Evolutionary conservation across 2,888 invertebrate genomes (phyloP), one percentile per base, ranked within the genome.

Genomic region (Halictus ligatus): DNA sequence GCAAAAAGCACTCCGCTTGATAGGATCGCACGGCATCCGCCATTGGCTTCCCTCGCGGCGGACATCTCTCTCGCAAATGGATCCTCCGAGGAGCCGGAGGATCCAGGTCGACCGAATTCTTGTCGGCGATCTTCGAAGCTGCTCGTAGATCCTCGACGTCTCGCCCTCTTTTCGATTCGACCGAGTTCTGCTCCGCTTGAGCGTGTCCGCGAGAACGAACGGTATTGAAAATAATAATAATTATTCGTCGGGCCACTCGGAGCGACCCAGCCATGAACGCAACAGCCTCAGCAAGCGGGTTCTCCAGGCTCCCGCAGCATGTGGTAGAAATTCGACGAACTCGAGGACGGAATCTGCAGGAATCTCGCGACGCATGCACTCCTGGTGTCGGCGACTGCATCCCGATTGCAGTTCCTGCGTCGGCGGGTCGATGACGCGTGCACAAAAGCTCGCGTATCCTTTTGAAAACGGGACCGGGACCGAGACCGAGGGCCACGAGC

Each of bases 1-100:
- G 67, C 85, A 76, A 76, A 67, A 86, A 85, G 78, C 85, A 85
- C 86, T 85, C 60, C 67, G 78, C 58, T 86, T 74, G 86, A 85
- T 86, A 85, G 81, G 85, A 81, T 81, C 85, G 85, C 85, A 73
- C 46, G 80, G 71, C 75, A 54, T 75, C 73, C 29, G 54, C 83
- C 46, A 69, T 76, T 84, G 85, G 85, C 84, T 84, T 85, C 84
- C 79, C 60, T 58, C 46, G 46, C 40, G 74, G n/a, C 48, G 60
- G 50, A 64, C 85, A 67, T 85, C 85, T 78, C 75, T 80, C 71
- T 64, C 25, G 85, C 77, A 58, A 85, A 84, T 80, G 75, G 84
- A 76, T 80, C 85, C 67, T 83, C 84, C 8, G 76, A 29, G 79
- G 58, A 83, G 67, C 72, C 29, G 71, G 75, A 60, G 72, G 60